These are phyloP conservation scores for Neria commutata DNA, from an alignment of 2,888 invertebrate species.

Conservation along the genomic window DNA sequence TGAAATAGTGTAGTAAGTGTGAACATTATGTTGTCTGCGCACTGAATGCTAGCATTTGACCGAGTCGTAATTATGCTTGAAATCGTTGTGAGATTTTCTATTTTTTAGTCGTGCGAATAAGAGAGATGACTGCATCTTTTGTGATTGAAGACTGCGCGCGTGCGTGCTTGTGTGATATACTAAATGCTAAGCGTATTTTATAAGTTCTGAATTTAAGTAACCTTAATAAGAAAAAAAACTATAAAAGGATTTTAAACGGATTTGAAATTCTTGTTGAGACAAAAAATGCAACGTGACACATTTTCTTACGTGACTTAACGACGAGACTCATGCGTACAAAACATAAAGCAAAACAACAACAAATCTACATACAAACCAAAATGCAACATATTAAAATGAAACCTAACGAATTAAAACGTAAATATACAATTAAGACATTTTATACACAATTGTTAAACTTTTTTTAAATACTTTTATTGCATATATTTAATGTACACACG, in stretches of 20 bases:
- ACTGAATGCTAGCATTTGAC: too few species aligned
- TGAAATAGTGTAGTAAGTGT: too few species aligned
- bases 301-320: not conserved
- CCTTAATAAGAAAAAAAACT: conserved; percentile 21
- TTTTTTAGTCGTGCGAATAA: too few species aligned
- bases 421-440: not conserved
- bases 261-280: conserved; percentile 31
- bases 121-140: too few species aligned
- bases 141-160: conserved; percentile 25
- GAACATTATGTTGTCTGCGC: too few species aligned
- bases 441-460: not conserved
- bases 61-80: too few species aligned
- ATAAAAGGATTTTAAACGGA: conserved; percentile 44
- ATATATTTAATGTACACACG: not conserved
- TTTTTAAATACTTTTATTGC: not conserved
- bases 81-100: too few species aligned
- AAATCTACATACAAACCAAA: not conserved
- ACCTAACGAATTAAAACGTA: not conserved
- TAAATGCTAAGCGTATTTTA: conserved; percentile 26
- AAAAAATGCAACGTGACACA: not conserved
- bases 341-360: not conserved
- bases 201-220: not conserved
- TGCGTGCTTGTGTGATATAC: conserved; percentile 41
- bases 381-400: too few species aligned
- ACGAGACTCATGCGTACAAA: not conserved